A percentile compares a stretch with the other conserved stretches of the same genome.
These are phyloP conservation scores for Ia io DNA, from an alignment of 2,113 vertebrate genomes.

Conservation along the genomic window DNA sequence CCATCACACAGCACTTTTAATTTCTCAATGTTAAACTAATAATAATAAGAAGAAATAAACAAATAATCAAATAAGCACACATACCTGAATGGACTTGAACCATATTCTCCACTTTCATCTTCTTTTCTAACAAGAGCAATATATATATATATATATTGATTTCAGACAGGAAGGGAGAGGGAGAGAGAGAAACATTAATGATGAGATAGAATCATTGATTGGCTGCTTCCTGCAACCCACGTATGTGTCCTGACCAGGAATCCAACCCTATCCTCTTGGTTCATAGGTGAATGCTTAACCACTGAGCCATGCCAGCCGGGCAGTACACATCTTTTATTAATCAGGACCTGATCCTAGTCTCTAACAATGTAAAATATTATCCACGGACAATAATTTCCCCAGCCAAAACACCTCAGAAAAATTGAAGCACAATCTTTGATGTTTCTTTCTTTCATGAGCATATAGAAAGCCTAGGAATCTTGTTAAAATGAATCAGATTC, in stretches of 20 bases:
- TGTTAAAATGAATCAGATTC: background rate
- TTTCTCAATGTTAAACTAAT: background rate
- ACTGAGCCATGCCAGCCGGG: too few species aligned
- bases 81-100: background rate
- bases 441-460: background rate
- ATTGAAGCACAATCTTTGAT: background rate
- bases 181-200: too few species aligned
- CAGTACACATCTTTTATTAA: background rate
- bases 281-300: too few species aligned
- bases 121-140: background rate
- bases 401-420: background rate
- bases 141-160: too few species aligned
- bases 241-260: too few species aligned
- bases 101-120: background rate
- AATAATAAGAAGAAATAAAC: background rate
- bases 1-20: background rate
- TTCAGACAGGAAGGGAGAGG: too few species aligned
- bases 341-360: background rate
- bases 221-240: too few species aligned
- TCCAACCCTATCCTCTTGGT: too few species aligned
- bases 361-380: background rate
- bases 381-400: background rate
- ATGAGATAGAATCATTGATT: too few species aligned
- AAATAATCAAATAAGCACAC: background rate
- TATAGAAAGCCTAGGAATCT: background rate